A percentile compares a stretch with the other conserved stretches of the same genome.
phyloP scores from a whole-genome alignment of 2,113 vertebrate genomes.

The Microcebus jonahi region DNA sequence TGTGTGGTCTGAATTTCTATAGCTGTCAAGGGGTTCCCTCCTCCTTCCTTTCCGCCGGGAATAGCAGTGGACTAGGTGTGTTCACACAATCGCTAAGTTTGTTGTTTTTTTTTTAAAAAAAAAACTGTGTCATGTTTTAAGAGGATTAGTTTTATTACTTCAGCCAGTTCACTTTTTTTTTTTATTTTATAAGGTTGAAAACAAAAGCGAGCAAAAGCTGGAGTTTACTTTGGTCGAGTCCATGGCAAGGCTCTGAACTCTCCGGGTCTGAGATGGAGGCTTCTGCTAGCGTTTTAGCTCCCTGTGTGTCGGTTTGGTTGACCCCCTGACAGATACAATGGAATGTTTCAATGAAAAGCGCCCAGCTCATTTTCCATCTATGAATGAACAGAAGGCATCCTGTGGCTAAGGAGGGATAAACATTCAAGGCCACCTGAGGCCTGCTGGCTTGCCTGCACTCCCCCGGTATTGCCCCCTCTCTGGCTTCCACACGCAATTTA shows the following conservation, averaged over 20 bases:
- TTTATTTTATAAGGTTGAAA: not conserved
- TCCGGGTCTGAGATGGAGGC: not conserved
- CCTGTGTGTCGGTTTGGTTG: conserved; percentile 35
- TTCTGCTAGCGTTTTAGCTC: not conserved
- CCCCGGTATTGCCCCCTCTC: not conserved
- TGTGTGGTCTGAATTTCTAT: conserved; percentile 75
- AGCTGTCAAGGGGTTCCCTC: not conserved
- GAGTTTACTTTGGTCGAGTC: not conserved
- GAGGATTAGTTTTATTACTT: conserved; percentile 51
- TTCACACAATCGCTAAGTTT: conserved; percentile 14
- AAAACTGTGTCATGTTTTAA: conserved; percentile 42
- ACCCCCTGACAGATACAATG: conserved; percentile 72
- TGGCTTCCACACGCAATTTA: conserved; percentile 59
- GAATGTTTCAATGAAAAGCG: conserved; percentile 80
- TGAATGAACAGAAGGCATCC: conserved; percentile 78
- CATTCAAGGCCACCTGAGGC: not conserved
- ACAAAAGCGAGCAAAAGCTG: not conserved
- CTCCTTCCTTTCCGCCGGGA: not conserved
- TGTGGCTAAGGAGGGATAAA: conserved; percentile 56
- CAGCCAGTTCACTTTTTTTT: not conserved
- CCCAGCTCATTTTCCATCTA: conserved; percentile 81
- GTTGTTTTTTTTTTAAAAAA: not conserved
- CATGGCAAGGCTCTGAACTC: fast-evolving
- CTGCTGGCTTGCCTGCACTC: not conserved
- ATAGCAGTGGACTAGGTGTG: not conserved